Base-by-base conservation (phyloP, 2,888 invertebrate species). In the Elaeidobius kamerunicus region DNA sequence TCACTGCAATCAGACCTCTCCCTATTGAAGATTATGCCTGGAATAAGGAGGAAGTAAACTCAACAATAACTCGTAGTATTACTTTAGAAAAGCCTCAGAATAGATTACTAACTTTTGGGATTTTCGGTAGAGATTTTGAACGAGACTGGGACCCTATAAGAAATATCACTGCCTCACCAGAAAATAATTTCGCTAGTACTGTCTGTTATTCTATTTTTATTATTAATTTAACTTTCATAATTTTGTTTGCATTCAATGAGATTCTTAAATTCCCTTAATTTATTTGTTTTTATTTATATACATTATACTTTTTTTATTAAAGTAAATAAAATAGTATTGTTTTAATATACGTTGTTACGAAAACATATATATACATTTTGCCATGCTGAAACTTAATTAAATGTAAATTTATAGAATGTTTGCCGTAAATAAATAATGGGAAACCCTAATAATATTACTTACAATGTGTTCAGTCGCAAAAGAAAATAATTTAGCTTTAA, bases 101-200 rank as follows among this genome's bases (percentile, higher is more conserved):
- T 2, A 28, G 78, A 34, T 59, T 81, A 38, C 73, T 80, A 34
- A 67, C 73, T 3, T 80, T 81, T 51, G 77, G 74, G 1, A 67
- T 82, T 5, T 80, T 76, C 72, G 79, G 80, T 0, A 71, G 80
- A 56, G 70, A 75, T 40, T 80, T 74, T 58, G 69, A 63, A 1
- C 70, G 71, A 30, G 80, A 80, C 60, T 48, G 53, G 50, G 55
- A 46, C 34, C 56, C 58, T 9, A 20, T 54, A 3, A 50, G 50
- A 7, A 50, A 36, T 9, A 19, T 27, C 17, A 11, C 39, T 11
- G 12, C 34, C 27, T 11, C 4, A 17, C n/a, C n/a, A n/a, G n/a
- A n/a, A n/a, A n/a, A 17, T 2, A 41, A 41, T 16, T 2, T 17
- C 2, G 19, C 39, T 3, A 34, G 19, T 4, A 44, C n/a, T n/a